Percentiles rank a stretch among this genome's conserved stretches.
These are phyloP conservation scores for Premnoplex brunnescens DNA, from an alignment of 2,797 vertebrate genomes.

Conservation along the genomic window DNA sequence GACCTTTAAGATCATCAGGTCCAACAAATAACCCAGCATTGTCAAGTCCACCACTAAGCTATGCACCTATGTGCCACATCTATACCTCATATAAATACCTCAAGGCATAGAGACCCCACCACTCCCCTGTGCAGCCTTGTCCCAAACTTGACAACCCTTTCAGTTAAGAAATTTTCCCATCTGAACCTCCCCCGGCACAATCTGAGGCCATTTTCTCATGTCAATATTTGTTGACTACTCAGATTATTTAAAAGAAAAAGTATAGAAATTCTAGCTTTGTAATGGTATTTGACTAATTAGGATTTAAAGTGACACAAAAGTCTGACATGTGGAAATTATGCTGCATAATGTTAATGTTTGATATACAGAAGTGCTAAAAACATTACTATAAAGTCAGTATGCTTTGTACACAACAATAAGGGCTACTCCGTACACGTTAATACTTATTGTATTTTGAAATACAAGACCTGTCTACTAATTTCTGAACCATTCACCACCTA, in stretches of 20 bases:
- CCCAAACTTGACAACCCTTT: too few relatives aligned
- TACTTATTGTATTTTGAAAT: not conserved
- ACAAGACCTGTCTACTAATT: not conserved
- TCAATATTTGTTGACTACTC: not conserved
- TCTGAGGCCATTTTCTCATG: not conserved
- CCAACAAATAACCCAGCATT: not conserved
- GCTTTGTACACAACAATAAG: not conserved
- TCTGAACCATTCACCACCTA: not conserved
- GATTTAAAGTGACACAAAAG: not conserved
- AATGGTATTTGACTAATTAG: not conserved
- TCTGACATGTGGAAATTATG: not conserved
- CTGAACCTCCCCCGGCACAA: not conserved
- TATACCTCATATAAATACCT: not conserved
- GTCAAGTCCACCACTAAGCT: not conserved
- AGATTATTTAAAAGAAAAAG: not conserved
- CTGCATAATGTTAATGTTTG: not conserved
- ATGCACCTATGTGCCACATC: too few relatives aligned
- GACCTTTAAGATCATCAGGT: not conserved
- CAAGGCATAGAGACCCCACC: too few relatives aligned
- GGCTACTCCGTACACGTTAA: not conserved
- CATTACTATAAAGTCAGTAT: not conserved
- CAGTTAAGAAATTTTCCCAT: not conserved
- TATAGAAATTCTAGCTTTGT: not conserved
- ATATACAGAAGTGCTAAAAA: not conserved
- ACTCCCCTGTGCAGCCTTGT: not conserved